Percentiles rank a stretch among this genome's conserved stretches.
These are phyloP conservation scores for Argentina silus DNA, from an alignment of 2,797 vertebrate species.

Conservation along the genomic window DNA sequence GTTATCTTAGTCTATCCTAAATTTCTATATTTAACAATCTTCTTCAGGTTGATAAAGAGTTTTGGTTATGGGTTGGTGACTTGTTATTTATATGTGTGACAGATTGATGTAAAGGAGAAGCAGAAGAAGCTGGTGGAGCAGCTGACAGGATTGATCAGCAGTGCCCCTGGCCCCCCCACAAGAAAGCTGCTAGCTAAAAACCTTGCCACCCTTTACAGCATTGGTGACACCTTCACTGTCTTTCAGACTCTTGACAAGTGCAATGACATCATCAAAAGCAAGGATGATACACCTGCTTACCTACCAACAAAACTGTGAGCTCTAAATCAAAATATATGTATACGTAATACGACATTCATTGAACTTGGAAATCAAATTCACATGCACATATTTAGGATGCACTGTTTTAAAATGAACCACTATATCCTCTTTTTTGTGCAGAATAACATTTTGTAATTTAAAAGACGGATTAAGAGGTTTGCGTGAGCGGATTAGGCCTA, in stretches of 20 bases:
- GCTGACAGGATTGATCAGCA: constrained; percentile 94
- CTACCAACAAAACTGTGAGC: constrained; percentile 96
- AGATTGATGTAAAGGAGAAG: constrained; percentile 98
- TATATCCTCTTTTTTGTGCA: not conserved
- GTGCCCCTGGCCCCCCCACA: constrained; percentile 94
- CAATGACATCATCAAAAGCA: constrained; percentile 97
- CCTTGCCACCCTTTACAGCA: constrained; percentile 95
- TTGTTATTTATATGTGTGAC: constrained; percentile 38
- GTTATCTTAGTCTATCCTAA: not conserved
- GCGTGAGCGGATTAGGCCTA: not conserved
- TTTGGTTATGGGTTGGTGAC: not conserved
- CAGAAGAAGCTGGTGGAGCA: constrained; percentile 99
- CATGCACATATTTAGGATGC: not conserved
- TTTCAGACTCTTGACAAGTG: constrained; percentile 99
- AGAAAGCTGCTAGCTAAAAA: constrained; percentile 96
- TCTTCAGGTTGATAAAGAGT: not conserved
- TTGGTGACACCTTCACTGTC: constrained; percentile 96
- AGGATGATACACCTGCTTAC: constrained; percentile 94
- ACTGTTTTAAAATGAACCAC: too few species aligned
- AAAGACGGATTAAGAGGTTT: constrained; percentile 14
- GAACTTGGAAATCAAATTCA: too few species aligned
- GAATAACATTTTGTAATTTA: not conserved
- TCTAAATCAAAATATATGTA: not conserved
- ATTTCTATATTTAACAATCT: too few species aligned
- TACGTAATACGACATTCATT: not conserved